Conservation (phyloP, 2,797 vertebrate genomes). For the Avahi laniger region DNA sequence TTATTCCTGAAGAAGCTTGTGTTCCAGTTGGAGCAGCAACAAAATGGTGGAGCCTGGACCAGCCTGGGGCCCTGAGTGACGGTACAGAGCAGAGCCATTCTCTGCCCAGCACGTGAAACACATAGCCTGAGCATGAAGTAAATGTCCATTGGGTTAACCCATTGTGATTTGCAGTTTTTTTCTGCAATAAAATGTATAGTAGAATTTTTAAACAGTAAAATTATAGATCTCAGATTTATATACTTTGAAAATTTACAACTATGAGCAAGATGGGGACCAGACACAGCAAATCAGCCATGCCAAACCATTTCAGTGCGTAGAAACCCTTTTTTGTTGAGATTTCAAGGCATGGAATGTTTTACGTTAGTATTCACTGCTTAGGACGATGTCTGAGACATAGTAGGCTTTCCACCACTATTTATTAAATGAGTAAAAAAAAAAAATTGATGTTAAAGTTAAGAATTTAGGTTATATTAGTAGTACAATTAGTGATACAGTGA, state of each 20-base stretch:
- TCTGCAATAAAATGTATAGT: background rate
- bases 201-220: background rate
- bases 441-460: background rate
- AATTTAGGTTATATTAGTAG: background rate
- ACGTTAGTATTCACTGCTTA: background rate
- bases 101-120: background rate
- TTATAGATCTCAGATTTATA: background rate
- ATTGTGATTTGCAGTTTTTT: background rate
- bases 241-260: background rate
- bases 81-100: background rate
- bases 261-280: background rate
- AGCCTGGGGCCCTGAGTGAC: background rate
- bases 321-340: background rate
- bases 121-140: background rate
- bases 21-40: background rate
- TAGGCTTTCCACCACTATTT: background rate
- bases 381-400: background rate
- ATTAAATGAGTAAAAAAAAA: background rate
- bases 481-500: background rate
- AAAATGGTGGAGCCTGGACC: background rate
- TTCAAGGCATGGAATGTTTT: background rate
- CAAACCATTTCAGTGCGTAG: background rate
- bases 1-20: background rate
- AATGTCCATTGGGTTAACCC: background rate
- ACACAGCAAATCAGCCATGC: background rate